These are phyloP conservation scores for Aythya baeri DNA, from an alignment of 2,113 vertebrate species.

Conservation along the genomic window DNA sequence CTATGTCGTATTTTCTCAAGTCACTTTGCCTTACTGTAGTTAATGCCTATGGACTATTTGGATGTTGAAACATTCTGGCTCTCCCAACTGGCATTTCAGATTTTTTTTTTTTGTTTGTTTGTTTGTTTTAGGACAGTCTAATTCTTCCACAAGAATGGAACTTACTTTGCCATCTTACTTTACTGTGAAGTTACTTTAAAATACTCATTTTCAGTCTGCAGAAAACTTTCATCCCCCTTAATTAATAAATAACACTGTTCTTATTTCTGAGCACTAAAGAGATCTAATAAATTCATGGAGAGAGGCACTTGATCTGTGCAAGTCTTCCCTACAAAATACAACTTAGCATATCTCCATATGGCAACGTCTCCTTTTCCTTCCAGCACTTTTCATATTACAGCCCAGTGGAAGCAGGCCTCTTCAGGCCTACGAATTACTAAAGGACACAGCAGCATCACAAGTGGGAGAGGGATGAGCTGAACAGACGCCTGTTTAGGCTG, in stretches of 20 bases:
- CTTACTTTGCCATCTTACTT: background rate
- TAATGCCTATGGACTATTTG: background rate
- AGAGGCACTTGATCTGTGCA: background rate
- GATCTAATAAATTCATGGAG: background rate
- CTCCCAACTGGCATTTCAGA: background rate
- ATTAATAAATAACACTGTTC: background rate
- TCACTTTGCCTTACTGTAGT: background rate
- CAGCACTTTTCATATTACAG: background rate
- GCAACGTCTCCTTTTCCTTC: background rate
- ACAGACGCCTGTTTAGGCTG: background rate
- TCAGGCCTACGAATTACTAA: background rate
- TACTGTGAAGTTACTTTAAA: background rate
- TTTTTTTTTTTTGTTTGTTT: background rate
- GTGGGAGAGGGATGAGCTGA: background rate
- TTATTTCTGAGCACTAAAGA: background rate
- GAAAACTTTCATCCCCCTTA: background rate
- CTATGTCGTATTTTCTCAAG: background rate
- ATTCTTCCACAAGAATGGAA: background rate
- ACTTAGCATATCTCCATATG: background rate
- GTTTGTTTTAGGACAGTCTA: background rate
- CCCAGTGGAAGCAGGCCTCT: background rate
- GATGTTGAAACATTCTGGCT: background rate
- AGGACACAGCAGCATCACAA: background rate
- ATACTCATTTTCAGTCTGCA: background rate
- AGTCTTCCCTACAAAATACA: rapidly evolving